phyloP scores from a whole-genome alignment of 2,888 invertebrate species.

The Phoenoteleia sp. region DNA sequence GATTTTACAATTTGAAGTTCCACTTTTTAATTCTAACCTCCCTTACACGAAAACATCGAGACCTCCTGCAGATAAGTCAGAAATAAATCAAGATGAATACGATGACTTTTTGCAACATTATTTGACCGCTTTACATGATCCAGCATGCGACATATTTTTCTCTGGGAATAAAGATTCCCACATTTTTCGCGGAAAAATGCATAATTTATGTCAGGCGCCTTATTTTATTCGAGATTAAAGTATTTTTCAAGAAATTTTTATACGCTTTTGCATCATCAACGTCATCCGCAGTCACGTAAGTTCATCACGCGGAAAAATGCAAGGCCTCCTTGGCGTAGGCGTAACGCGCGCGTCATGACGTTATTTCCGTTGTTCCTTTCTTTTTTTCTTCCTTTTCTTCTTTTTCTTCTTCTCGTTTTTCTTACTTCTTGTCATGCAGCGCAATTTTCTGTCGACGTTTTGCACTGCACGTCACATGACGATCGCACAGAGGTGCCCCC shows the following conservation, averaged over 20 bases:
- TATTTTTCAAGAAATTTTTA: constrained; percentile 40
- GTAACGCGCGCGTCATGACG: constrained; percentile 50
- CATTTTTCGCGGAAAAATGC: constrained; percentile 11
- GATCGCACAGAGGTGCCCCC: background rate
- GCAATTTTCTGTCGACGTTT: constrained; percentile 25
- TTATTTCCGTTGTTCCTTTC: constrained; percentile 50
- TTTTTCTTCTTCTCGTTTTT: constrained; percentile 15
- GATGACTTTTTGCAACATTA: background rate
- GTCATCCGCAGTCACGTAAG: constrained; percentile 48
- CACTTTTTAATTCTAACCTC: no score
- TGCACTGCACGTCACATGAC: background rate
- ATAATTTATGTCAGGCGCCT: background rate
- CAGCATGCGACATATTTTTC: background rate
- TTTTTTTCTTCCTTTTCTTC: constrained; percentile 21
- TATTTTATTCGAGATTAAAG: constrained; percentile 12
- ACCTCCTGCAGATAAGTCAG: background rate
- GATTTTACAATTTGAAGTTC: no score
- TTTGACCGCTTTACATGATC: constrained; percentile 11
- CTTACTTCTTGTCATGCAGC: constrained; percentile 23
- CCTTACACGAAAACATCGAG: no score
- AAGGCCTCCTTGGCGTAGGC: constrained; percentile 52
- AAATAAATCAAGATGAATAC: constrained; percentile 16
- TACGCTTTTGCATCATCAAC: constrained; percentile 29
- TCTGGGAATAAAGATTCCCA: background rate
- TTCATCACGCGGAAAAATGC: constrained; percentile 57